A percentile compares a stretch with the other conserved stretches of the same genome.
Evolutionary conservation across 2,113 vertebrate genomes (phyloP).

Genomic region (Microtus oregoni): DNA sequence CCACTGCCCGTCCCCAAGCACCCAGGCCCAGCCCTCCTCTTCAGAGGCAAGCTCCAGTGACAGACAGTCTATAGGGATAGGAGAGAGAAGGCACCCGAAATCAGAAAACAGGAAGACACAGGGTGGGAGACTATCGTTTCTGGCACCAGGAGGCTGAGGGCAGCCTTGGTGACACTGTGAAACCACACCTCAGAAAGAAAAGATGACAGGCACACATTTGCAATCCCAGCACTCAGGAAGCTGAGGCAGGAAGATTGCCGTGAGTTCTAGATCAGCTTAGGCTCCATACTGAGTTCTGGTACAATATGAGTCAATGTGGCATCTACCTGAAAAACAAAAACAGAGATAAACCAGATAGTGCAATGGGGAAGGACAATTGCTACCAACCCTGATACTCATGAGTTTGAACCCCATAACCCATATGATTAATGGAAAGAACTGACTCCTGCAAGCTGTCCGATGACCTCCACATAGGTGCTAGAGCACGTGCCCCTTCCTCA

Average conservation of each 20-base stretch:
- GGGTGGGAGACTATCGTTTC: neutral
- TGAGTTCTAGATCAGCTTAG: neutral
- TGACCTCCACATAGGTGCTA: neutral
- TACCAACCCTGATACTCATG: neutral
- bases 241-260: neutral
- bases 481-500: neutral
- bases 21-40: conserved; percentile 69
- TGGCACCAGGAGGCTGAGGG: neutral
- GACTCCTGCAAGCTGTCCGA: neutral
- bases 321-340: neutral
- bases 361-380: neutral
- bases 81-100: conserved; percentile 17
- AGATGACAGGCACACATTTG: neutral
- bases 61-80: conserved; percentile 39
- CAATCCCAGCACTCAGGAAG: neutral
- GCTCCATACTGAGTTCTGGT: neutral
- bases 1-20: conserved; percentile 55
- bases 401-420: neutral
- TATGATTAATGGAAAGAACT: neutral
- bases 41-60: conserved; percentile 48
- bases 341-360: neutral
- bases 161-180: neutral
- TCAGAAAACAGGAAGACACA: neutral
- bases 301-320: neutral
- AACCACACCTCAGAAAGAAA: neutral